Evolutionary conservation across 2,113 vertebrate genomes (phyloP), one percentile per base, ranked within the genome.

Genomic region (Recurvirostra avosetta): DNA sequence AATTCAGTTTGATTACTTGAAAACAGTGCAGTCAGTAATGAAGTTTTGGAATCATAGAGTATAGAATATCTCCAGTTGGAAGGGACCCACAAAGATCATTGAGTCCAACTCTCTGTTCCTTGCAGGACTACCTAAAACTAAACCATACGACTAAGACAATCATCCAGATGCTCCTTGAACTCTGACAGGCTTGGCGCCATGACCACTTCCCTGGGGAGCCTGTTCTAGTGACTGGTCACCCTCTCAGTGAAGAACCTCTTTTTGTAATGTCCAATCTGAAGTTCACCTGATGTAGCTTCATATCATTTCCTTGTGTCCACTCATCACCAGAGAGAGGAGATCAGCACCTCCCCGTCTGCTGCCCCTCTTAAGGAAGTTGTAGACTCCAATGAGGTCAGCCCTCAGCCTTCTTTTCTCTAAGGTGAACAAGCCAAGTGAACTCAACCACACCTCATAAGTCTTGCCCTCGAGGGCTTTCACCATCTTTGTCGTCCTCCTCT

Each of bases 151-250:
- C 77, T 50, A 61, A 61, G 7, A 50, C 4, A 16, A 7, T 63
- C 0, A 1, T 36, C 49, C 32, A 66, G 30, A 23, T 10, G 6
- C 14, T n/a, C 13, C 30, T n/a, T 76, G 43, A 76, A 23, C 15
- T 53, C 36, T 53, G 47, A n/a, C 14, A 43, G 30, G 10, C 36
- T 43, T 43, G 38, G 49, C 66, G 23, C 5, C 0, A 1, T 65
- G 61, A 41, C 38, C 14, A 29, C 23, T 65, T 53, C 61, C 18
- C 32, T 66, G 10, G 25, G 25, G 18, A 66, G 1, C 36, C 47
- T 52, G 16, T 5, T 11, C 30, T 30, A 53, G 49, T 53, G 29
- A 19, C 59, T 0, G 0, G 8, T 5, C 32, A 22, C 8, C 10
- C 18, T 75, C 6, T 45, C 8, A 5, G 25, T 22, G 56, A 62